Percentiles rank a stretch among this genome's conserved stretches.
phyloP scores from a whole-genome alignment of 1,140 invertebrate genomes.

The Musca vetustissima region DNA sequence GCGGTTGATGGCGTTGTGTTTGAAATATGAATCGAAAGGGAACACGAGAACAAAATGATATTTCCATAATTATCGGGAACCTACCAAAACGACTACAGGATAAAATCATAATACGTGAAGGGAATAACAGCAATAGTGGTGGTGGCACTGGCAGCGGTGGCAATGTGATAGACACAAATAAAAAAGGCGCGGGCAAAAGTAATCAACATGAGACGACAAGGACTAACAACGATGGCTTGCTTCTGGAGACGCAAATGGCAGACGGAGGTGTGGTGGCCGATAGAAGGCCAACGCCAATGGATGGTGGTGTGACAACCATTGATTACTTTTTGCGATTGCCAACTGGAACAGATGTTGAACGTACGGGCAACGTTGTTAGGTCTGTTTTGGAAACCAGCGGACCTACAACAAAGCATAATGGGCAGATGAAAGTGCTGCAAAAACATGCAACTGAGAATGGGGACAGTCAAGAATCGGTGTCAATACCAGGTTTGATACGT shows the following conservation, averaged over 20 bases:
- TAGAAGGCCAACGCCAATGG: not conserved
- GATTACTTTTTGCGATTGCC: slow-evolving; percentile 24
- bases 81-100: slow-evolving; percentile 50
- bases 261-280: not conserved
- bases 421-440: not conserved
- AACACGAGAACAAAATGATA: slow-evolving; percentile 54
- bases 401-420: slow-evolving; percentile 14
- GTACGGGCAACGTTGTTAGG: slow-evolving; percentile 17
- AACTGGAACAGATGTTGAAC: slow-evolving; percentile 3
- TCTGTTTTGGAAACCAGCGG: slow-evolving; percentile 50
- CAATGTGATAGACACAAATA: not conserved
- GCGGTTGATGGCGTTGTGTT: slow-evolving; percentile 44
- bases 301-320: slow-evolving; percentile 13
- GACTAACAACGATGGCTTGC: not conserved
- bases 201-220: not conserved
- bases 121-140: slow-evolving; percentile 8
- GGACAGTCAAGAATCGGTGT: not conserved
- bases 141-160: not conserved
- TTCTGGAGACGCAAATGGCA: too few species aligned
- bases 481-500: slow-evolving; percentile 44
- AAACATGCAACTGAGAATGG: not conserved
- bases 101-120: slow-evolving; percentile 35
- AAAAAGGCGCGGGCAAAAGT: not conserved
- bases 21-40: slow-evolving; percentile 54
- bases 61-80: slow-evolving; percentile 52